Evolutionary conservation across 2,113 vertebrate genomes (phyloP).

Genomic region (Paratilapia polleni): DNA sequence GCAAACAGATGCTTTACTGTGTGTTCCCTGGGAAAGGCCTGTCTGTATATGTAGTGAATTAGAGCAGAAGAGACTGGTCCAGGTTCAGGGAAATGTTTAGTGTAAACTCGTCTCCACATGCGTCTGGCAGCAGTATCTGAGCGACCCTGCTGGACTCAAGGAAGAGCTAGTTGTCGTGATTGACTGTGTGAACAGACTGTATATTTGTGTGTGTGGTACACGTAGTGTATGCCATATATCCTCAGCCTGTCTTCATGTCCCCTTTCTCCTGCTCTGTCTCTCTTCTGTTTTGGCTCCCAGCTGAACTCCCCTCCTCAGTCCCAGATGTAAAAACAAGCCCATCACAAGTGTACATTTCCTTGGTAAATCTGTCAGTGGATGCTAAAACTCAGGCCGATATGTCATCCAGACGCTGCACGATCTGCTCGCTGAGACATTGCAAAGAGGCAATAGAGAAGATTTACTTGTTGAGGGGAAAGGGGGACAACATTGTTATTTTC

Average conservation of each 20-base stretch:
- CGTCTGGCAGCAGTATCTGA: conserved; percentile 20
- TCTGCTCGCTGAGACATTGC: conserved; percentile 33
- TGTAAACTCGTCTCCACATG: conserved; percentile 24
- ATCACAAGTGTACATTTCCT: conserved; percentile 40
- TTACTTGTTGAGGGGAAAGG: conserved; percentile 22
- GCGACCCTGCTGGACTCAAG: conserved; percentile 5
- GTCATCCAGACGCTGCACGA: conserved; percentile 44
- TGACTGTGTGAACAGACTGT: conserved; percentile 24
- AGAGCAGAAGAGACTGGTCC: conserved; percentile 16
- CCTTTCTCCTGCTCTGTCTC: conserved; percentile 4
- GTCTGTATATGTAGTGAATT: conserved; percentile 14
- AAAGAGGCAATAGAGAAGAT: conserved; percentile 56
- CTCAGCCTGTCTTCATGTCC: conserved; percentile 10
- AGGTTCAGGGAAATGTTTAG: conserved; percentile 22
- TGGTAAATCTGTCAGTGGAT: conserved; percentile 70
- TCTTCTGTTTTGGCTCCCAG: conserved; percentile 24
- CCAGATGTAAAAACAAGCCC: conserved; percentile 65
- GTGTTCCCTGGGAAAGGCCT: not conserved
- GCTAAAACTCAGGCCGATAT: conserved; percentile 32
- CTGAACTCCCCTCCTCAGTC: not conserved
- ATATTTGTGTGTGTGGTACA: not conserved
- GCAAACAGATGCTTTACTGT: conserved; percentile 41
- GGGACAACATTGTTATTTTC: conserved; percentile 46
- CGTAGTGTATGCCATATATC: not conserved
- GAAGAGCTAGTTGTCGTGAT: conserved; percentile 29